Evolutionary conservation across 2,888 invertebrate genomes (phyloP).

Genomic region (Carcina quercana): DNA sequence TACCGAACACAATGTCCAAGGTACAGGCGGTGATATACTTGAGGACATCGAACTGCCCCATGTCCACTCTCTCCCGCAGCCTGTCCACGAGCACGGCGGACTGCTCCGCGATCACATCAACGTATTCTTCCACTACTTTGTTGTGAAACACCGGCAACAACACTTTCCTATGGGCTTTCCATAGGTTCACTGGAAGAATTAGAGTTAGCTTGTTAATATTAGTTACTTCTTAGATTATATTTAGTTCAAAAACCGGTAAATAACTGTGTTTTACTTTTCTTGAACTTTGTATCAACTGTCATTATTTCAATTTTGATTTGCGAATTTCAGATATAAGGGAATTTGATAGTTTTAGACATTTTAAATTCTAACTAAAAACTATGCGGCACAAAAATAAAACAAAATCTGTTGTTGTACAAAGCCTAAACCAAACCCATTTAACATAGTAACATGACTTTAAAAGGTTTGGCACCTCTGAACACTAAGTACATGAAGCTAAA

Average conservation of each 20-base stretch:
- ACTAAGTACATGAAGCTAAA: too few species aligned
- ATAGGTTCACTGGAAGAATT: conserved; percentile 62
- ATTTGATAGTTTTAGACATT: too few species aligned
- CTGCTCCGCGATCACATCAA: conserved; percentile 76
- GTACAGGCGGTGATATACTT: conserved; percentile 72
- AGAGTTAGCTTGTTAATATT: too few species aligned
- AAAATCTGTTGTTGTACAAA: too few species aligned
- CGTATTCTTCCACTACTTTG: conserved; percentile 76
- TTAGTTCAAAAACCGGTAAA: not conserved
- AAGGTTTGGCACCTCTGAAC: too few species aligned
- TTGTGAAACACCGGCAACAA: conserved; percentile 79
- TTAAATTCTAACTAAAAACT: too few species aligned
- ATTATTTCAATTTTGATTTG: too few species aligned
- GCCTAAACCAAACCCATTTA: too few species aligned
- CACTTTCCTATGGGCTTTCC: conserved; percentile 76
- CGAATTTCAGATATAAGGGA: too few species aligned
- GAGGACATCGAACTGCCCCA: conserved; percentile 65
- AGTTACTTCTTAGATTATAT: not conserved
- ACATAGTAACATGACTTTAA: too few species aligned
- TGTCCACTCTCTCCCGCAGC: conserved; percentile 42
- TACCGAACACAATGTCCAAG: conserved; percentile 78
- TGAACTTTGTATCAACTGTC: not conserved
- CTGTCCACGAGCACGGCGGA: conserved; percentile 60
- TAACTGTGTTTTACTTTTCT: not conserved
- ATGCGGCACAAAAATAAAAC: too few species aligned